A percentile compares a stretch with the other conserved stretches of the same genome.
Evolutionary conservation across 2,888 invertebrate species (phyloP).

Genomic region (Euclidia mi): DNA sequence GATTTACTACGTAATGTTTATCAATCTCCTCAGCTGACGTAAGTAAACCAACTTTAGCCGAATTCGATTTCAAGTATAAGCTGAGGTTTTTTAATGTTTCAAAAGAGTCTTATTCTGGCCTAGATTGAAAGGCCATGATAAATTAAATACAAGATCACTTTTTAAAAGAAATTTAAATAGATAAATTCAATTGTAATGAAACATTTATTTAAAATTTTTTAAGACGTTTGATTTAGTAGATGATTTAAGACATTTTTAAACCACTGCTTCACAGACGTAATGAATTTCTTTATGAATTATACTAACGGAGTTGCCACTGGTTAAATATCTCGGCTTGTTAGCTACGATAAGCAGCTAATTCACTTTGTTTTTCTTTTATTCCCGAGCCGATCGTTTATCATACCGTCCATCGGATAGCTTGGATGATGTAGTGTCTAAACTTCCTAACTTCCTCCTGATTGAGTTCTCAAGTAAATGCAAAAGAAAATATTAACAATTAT

Average conservation of each 20-base stretch:
- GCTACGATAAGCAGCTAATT: slow-evolving; percentile 37
- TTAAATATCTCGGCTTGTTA: slow-evolving; percentile 36
- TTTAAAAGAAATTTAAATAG: background rate
- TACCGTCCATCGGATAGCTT: slow-evolving; percentile 19
- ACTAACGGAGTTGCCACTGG: slow-evolving; percentile 21
- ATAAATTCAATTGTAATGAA: too few relatives aligned
- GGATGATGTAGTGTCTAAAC: slow-evolving; percentile 40
- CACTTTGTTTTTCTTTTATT: slow-evolving; percentile 48
- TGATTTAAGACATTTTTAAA: slow-evolving; percentile 6
- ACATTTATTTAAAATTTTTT: background rate
- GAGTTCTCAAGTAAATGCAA: slow-evolving; percentile 22
- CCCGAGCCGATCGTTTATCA: slow-evolving; percentile 40
- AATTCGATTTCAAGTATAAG: slow-evolving; percentile 20
- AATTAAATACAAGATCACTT: background rate
- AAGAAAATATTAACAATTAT: slow-evolving; percentile 13
- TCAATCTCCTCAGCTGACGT: slow-evolving; percentile 19
- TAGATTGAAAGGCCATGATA: slow-evolving; percentile 9
- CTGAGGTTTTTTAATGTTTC: slow-evolving; percentile 23
- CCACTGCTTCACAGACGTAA: background rate
- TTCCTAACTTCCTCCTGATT: slow-evolving; percentile 39
- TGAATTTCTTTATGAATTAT: slow-evolving; percentile 15
- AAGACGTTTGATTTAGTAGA: background rate
- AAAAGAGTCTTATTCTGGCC: slow-evolving; percentile 12
- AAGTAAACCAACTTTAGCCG: slow-evolving; percentile 2
- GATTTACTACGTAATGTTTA: slow-evolving; percentile 39